These are phyloP conservation scores for Glaucidium brasilianum DNA, from an alignment of 2,113 vertebrate species.

Conservation along the genomic window DNA sequence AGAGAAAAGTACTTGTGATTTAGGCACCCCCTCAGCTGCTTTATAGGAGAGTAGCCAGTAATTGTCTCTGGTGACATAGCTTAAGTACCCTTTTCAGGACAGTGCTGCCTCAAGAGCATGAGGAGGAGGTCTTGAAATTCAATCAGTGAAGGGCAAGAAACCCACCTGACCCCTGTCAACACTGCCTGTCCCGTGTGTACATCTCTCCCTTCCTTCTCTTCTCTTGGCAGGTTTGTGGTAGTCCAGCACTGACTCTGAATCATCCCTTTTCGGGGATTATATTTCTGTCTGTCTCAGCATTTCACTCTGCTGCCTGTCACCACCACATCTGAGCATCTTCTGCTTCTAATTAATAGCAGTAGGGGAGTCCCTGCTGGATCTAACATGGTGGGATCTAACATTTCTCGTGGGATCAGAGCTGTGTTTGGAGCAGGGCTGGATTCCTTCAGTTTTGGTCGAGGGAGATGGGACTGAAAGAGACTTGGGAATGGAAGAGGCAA, in stretches of 20 bases:
- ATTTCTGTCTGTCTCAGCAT: neutral
- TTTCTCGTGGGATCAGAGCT: neutral
- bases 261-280: neutral
- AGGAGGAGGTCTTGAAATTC: constrained; percentile 31
- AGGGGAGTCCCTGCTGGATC: neutral
- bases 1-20: neutral
- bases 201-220: neutral
- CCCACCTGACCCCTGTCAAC: constrained; percentile 19
- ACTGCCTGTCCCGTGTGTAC: neutral
- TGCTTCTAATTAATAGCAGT: neutral
- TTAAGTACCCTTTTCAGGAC: constrained; percentile 9
- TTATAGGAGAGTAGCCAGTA: neutral
- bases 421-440: neutral
- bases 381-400: neutral
- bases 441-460: neutral
- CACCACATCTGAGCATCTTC: neutral
- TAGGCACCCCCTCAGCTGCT: neutral
- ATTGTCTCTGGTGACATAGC: neutral
- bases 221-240: neutral
- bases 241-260: neutral
- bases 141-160: neutral
- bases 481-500: neutral
- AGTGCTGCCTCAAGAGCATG: neutral
- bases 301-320: constrained; percentile 14
- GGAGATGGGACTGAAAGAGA: neutral